Percentiles rank a stretch among this genome's conserved stretches.
phyloP scores from a whole-genome alignment of 2,888 invertebrate species.

The Julus scanicus region DNA sequence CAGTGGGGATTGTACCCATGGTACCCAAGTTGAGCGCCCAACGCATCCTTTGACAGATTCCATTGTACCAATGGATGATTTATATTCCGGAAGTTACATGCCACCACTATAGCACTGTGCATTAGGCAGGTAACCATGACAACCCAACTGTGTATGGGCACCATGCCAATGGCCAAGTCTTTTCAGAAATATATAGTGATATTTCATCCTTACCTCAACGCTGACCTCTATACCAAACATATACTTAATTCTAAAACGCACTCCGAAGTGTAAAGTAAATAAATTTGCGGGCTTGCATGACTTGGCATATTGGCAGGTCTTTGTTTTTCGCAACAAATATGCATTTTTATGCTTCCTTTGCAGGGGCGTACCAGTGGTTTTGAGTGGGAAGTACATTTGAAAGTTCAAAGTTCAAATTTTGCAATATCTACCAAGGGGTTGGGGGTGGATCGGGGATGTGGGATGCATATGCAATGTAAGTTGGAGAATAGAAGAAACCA shows the following conservation, averaged over 20 bases:
- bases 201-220: neutral
- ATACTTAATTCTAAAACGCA: constrained; percentile 24
- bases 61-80: neutral
- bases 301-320: neutral
- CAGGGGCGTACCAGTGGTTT: neutral
- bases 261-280: constrained; percentile 4
- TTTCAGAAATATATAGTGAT: neutral
- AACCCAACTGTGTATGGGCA: neutral
- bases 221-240: constrained; percentile 24
- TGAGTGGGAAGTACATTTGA: neutral
- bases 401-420: neutral
- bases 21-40: neutral
- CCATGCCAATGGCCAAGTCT: no score
- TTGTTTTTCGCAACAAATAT: constrained; percentile 13
- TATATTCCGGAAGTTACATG: neutral
- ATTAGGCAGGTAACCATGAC: neutral
- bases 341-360: constrained; percentile 1
- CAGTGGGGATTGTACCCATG: neutral
- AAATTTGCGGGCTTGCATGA: neutral
- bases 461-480: no score
- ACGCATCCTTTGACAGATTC: neutral
- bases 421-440: neutral
- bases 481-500: no score
- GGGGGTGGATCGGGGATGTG: no score
- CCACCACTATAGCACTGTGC: neutral